These are phyloP conservation scores for Drymonia ruficornis DNA, from an alignment of 2,888 invertebrate species.

Conservation along the genomic window DNA sequence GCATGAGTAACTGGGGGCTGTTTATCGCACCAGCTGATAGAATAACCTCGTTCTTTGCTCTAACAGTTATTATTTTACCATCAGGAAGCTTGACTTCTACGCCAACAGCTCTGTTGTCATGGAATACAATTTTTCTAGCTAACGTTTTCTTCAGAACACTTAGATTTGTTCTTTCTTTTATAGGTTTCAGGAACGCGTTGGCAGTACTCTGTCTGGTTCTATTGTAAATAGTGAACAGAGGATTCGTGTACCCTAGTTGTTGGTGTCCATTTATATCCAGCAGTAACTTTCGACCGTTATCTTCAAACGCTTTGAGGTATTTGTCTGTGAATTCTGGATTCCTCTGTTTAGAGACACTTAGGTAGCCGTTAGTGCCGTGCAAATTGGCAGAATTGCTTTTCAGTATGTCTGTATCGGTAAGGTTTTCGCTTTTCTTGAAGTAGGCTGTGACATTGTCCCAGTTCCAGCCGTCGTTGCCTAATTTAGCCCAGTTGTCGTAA, in stretches of 20 bases:
- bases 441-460: conserved; percentile 54
- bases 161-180: conserved; percentile 53
- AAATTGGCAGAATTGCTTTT: conserved; percentile 53
- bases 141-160: conserved; percentile 51
- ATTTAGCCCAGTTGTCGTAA: conserved; percentile 86
- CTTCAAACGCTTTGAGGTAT: conserved; percentile 52
- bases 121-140: conserved; percentile 52
- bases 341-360: conserved; percentile 56
- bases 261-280: conserved; percentile 49
- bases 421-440: conserved; percentile 55
- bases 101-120: conserved; percentile 45
- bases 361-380: conserved; percentile 44
- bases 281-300: conserved; percentile 51
- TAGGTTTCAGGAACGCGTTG: conserved; percentile 48
- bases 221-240: conserved; percentile 44
- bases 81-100: conserved; percentile 46
- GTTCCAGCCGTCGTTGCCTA: conserved; percentile 82
- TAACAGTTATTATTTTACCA: conserved; percentile 32
- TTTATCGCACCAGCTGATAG: conserved; percentile 61
- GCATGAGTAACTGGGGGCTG: conserved; percentile 61
- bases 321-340: conserved; percentile 14
- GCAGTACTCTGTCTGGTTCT: conserved; percentile 52
- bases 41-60: conserved; percentile 53
- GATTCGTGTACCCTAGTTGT: conserved; percentile 52
- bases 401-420: conserved; percentile 33